Base-by-base conservation (phyloP, 2,113 vertebrate genomes). In the Jacana jacana region DNA sequence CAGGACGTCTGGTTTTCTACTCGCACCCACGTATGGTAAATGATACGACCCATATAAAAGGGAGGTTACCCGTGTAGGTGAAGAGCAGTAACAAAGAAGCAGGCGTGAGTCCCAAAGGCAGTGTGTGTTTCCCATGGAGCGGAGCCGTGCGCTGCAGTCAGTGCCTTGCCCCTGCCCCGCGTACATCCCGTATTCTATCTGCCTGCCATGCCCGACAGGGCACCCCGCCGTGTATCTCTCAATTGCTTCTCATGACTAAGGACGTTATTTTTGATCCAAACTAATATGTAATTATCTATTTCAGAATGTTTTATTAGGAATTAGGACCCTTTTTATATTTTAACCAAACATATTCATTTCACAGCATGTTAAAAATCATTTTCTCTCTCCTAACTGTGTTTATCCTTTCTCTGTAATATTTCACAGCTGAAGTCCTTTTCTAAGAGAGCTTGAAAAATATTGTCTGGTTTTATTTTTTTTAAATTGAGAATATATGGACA, bases 281-380 rank as follows among this genome's bases (percentile, higher is more conserved):
- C 88, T 88, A 92, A 95, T 88, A 93, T 93, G 87, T 95, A 86
- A 95, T 95, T 95, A 95, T 93, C 81, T 93, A 86, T 96, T 96
- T 97, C 96, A 90, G 92, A 97, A 95, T 96, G 94, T 94, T 89
- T 88, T 86, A 54, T 95, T 84, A 96, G 84, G 93, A 97, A 97
- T 92, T 89, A 97, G 88, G 91, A 94, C 54, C 86, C 91, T 91
- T 96, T 83, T 95, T 93, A 81, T 93, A 96, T 97, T 94, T 94
- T 91, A 96, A 92, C 90, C 93, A 79, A 94, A 95, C 76, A 93
- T 81, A 89, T 81, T 96, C 92, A 96, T 97, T 97, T 96, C 96
- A 96, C 96, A 97, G 95, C 91, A 95, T 96, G 95, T 96, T 96
- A 97, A 97, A 97, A 96, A 97, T 97, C 92, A 86, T 96, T 93